Base-by-base conservation (phyloP, 2,888 invertebrate species). In the Nymphalis urticae region DNA sequence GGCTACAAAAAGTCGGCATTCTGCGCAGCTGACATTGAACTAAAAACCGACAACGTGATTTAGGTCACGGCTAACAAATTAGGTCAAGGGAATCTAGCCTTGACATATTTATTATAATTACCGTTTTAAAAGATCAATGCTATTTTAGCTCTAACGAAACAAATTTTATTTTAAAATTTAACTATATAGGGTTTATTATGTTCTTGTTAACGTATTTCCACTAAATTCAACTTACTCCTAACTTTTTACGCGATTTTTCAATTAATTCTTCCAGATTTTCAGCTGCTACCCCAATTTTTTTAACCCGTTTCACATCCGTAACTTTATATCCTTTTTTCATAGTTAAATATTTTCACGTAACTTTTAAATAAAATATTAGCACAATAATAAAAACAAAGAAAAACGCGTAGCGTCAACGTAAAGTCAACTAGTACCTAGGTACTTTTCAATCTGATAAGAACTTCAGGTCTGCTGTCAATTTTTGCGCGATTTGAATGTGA, bases 291-390 rank as follows among this genome's bases (percentile, higher is more conserved):
- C 96, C 96, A 75, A 96, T 94, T 85, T 95, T 94, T 75, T 95
- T 94, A 74, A 94, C 94, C 70, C 96, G 90, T 75, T 93, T 94
- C 4, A 94, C 94, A 81, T 96, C 95, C 1, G 96, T 95, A 53
- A 96, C 95, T 92, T 96, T 96, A 80, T 95, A 96, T 36, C 96
- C 96, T 83, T 93, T 95, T 80, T 95, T 89, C 91, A 93, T 89
- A 75, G 54, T 70, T 77, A 70, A 64, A 48, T 60, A 58, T 56
- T 56, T 64, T 61, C 42, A 67, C 56, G 53, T 48, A 8, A 48
- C 17, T 19, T 48, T 54, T 27, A n/a, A 56, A 27, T 56, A 56
- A 48, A 63, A 47, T 58, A 32, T 47, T 63, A 48, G 48, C 48
- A 64, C 48, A 68, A 53, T 67, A 62, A 68, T 67, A 61, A 68